Conservation (phyloP, 2,797 vertebrate genomes). For the Kryptolebias ocellatus region DNA sequence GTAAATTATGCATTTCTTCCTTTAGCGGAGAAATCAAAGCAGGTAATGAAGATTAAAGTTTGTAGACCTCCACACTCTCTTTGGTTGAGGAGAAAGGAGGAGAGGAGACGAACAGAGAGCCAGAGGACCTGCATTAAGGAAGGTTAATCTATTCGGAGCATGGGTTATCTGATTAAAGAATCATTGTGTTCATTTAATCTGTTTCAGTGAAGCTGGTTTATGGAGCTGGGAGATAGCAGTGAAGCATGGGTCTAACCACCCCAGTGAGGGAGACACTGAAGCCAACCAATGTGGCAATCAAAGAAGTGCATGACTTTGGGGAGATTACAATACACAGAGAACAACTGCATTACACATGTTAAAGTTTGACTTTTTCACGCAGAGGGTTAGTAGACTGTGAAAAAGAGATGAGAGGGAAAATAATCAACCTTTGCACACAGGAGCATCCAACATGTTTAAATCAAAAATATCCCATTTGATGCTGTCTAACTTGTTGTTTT, state of each 20-base stretch:
- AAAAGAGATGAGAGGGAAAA: constrained; percentile 10
- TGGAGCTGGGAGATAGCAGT: constrained; percentile 67
- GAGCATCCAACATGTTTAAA: constrained; percentile 1
- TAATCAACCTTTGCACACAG: constrained; percentile 11
- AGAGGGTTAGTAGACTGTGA: constrained; percentile 21
- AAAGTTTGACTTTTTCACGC: constrained; percentile 30
- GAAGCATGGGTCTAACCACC: constrained; percentile 41
- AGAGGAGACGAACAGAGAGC: constrained; percentile 59
- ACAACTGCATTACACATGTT: constrained; percentile 15
- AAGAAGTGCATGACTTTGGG: constrained; percentile 45
- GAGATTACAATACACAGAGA: constrained; percentile 18
- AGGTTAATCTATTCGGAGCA: constrained; percentile 85
- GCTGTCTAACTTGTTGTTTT: constrained; percentile 13
- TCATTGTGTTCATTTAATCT: constrained; percentile 85
- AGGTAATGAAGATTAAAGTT: constrained; percentile 88
- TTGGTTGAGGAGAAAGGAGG: constrained; percentile 55
- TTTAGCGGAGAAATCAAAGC: constrained; percentile 86
- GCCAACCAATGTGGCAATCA: constrained; percentile 48
- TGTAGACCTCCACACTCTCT: constrained; percentile 67
- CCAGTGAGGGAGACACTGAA: constrained; percentile 40
- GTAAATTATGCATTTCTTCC: constrained; percentile 88
- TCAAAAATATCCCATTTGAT: constrained; percentile 30
- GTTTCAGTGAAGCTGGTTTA: constrained; percentile 77
- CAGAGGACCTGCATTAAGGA: constrained; percentile 73
- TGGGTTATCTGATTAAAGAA: constrained; percentile 84